Base-by-base conservation (phyloP, 2,888 invertebrate species). In the Balanococcus diminutus region DNA sequence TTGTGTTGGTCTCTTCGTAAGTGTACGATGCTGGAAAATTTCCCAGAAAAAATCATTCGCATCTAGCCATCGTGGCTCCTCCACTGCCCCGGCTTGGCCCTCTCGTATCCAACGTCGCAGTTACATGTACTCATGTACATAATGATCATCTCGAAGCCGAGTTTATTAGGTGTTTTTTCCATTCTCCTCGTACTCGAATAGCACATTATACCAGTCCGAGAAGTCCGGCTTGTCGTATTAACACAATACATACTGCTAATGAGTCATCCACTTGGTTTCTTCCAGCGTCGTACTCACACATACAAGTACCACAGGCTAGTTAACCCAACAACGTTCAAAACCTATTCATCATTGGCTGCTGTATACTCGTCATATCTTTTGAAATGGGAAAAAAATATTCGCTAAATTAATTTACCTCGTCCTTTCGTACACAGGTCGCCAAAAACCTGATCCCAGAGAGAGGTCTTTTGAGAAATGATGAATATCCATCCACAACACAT, bases 401-500 rank as follows among this genome's bases (percentile, higher is more conserved):
- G 56, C 56, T 56, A 56, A 56, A 56, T 56, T 56, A 56, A 56
- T 56, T 56, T 22, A 19, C 56, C 22, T 8, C 56, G 4, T 56
- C 22, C 9, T 51, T 56, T 8, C 56, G 19, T 3, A 6, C 22
- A 56, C 67, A 14, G 11, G 22, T 67, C 61, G 56, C 11, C 22
- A 28, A 67, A 28, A 67, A 28, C 16, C 28, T 56, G 56, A 8
- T n/a, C n/a, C 9, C 56, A 8, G 8, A 36, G 36, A 46, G n/a
- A 19, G n/a, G 19, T 56, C 56, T 67, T 67, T 67, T 67, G 25
- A 28, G 28, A 28, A 67, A 67, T 67, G 67, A 67, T 28, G 67
- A 67, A 67, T 67, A 67, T 67, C 67, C 67, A 67, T n/a, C n/a
- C n/a, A n/a, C n/a, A n/a, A n/a, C 67, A 67, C 28, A 67, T 67